Evolutionary conservation across 2,888 invertebrate species (phyloP).

Genomic region (Xylophagus ater): DNA sequence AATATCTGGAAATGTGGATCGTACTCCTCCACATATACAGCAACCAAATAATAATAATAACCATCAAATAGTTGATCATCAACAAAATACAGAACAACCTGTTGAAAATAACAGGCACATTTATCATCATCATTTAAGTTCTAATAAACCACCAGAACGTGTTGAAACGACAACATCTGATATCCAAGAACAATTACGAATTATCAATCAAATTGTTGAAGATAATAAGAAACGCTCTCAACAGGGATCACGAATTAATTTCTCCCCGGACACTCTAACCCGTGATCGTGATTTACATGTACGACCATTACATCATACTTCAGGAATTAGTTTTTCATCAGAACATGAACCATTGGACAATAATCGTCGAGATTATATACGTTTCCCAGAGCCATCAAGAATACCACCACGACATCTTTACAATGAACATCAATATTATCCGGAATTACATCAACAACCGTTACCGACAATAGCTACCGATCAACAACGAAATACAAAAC

Average conservation of each 20-base stretch:
- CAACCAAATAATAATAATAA: background rate
- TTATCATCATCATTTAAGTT: constrained; percentile 17
- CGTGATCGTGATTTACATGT: too few species aligned
- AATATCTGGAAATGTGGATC: background rate
- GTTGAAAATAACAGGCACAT: constrained; percentile 14
- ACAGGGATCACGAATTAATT: constrained; percentile 4
- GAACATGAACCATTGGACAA: constrained; percentile 20
- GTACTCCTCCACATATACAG: background rate
- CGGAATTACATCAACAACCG: background rate
- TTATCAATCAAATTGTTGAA: constrained; percentile 18
- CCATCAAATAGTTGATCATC: background rate
- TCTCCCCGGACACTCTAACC: constrained; percentile 9
- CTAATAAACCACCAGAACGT: constrained; percentile 2
- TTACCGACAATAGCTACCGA: constrained; percentile 1
- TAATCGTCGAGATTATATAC: constrained; percentile 14
- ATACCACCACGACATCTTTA: constrained; percentile 15
- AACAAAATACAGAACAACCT: constrained; percentile 7
- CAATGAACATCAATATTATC: constrained; percentile 13
- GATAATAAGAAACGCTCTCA: constrained; percentile 14
- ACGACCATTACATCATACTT: too few species aligned
- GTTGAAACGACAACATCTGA: constrained; percentile 1
- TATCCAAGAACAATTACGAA: constrained; percentile 14
- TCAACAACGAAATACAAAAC: constrained; percentile 18
- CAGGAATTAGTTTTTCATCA: too few species aligned
- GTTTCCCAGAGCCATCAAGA: constrained; percentile 15